Conservation (phyloP, 2,888 invertebrate genomes). For the Lysandra bellargus region DNA sequence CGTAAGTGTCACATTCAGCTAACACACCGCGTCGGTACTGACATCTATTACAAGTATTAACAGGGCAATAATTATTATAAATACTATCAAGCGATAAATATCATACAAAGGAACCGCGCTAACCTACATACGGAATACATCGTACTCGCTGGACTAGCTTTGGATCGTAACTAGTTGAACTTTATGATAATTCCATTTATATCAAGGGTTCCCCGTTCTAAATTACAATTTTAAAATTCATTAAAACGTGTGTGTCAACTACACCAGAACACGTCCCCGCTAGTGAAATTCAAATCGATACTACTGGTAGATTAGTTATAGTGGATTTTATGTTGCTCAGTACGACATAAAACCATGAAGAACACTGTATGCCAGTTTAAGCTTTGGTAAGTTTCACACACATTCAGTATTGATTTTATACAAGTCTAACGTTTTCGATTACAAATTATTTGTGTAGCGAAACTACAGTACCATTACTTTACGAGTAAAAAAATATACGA, state of each 20-base stretch:
- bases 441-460: constrained; percentile 3
- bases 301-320: neutral
- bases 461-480: constrained; percentile 1
- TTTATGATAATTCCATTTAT: neutral
- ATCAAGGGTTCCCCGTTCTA: constrained; percentile 11
- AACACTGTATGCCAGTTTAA: neutral
- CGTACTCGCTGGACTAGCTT: constrained; percentile 41
- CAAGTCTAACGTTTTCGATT: neutral
- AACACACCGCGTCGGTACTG: constrained; percentile 7
- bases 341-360: neutral
- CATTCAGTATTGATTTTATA: neutral
- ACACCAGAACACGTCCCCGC: neutral
- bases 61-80: constrained; percentile 13
- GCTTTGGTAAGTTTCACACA: constrained; percentile 5
- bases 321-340: neutral
- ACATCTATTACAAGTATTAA: constrained; percentile 25
- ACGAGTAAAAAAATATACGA: constrained; percentile 28
- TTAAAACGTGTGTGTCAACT: constrained; percentile 5
- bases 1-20: neutral
- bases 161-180: constrained; percentile 36
- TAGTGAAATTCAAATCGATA: neutral
- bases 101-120: constrained; percentile 36
- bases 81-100: constrained; percentile 32
- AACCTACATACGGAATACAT: constrained; percentile 39
- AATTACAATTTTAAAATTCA: neutral